phyloP scores from a whole-genome alignment of 2,113 vertebrate genomes.

The Forbesichthys agassizii region DNA sequence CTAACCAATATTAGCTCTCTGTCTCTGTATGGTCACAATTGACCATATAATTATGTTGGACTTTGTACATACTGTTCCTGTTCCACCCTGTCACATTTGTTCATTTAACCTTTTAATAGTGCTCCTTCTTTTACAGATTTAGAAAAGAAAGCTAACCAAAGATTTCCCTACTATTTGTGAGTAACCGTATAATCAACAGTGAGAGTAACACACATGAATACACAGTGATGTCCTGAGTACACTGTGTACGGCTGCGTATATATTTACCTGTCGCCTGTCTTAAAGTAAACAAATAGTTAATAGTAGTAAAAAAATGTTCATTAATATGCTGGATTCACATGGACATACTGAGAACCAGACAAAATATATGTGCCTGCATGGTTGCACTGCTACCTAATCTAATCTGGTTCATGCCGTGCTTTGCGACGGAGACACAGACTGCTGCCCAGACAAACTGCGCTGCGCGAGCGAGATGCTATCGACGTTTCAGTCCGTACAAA shows the following conservation, averaged over 20 bases:
- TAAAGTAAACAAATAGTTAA: no score
- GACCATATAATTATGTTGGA: no score
- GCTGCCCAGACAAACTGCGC: conserved; percentile 48
- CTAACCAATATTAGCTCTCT: no score
- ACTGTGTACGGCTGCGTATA: conserved; percentile 7
- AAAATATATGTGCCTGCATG: conserved; percentile 2
- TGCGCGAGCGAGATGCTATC: conserved; percentile 32
- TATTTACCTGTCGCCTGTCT: conserved; percentile 2
- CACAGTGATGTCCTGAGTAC: conserved; percentile 55
- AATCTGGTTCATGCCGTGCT: conserved; percentile 12
- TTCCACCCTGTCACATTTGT: no score
- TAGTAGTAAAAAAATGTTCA: no score
- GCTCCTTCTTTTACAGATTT: conserved; percentile 52
- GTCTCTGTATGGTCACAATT: no score
- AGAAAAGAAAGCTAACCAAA: conserved; percentile 27
- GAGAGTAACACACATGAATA: no score
- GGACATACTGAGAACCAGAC: background rate
- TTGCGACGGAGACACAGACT: conserved; percentile 10
- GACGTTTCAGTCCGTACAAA: conserved; percentile 39
- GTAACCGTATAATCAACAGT: conserved; percentile 54
- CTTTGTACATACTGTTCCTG: no score
- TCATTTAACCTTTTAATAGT: no score
- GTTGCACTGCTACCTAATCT: conserved; percentile 49
- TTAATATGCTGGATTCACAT: no score
- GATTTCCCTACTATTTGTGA: conserved; percentile 56